Conservation (phyloP, 2,888 invertebrate genomes). For the Sicus ferrugineus region DNA sequence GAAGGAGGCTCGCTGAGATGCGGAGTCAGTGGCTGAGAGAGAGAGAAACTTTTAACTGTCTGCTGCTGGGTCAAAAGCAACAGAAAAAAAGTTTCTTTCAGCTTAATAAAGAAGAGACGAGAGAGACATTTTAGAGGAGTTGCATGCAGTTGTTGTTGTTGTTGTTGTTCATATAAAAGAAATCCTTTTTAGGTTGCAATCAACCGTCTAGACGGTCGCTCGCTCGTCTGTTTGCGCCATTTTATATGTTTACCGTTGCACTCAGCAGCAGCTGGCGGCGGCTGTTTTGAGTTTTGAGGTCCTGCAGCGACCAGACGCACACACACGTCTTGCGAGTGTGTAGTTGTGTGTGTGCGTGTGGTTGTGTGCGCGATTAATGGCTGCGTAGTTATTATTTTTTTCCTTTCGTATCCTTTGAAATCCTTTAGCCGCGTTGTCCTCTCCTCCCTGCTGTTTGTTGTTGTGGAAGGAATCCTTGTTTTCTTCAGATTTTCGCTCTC, state of each 20-base stretch:
- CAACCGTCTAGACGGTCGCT: not conserved
- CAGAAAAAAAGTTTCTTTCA: constrained; percentile 48
- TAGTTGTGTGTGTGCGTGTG: too few relatives aligned
- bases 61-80: constrained; percentile 37
- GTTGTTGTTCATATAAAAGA: not conserved
- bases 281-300: not conserved
- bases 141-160: constrained; percentile 39
- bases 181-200: not conserved
- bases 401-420: too few relatives aligned
- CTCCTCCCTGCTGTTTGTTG: too few relatives aligned
- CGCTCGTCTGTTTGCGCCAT: constrained; percentile 2
- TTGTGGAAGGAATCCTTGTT: too few relatives aligned
- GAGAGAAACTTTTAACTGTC: not conserved
- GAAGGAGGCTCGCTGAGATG: not conserved
- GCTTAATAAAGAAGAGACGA: not conserved
- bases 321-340: too few relatives aligned
- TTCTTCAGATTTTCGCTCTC: not conserved
- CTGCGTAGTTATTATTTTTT: too few relatives aligned
- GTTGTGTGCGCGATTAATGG: too few relatives aligned
- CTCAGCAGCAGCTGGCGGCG: not conserved
- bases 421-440: too few relatives aligned
- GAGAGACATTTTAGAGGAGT: too few relatives aligned
- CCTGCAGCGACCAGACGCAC: not conserved
- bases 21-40: not conserved
- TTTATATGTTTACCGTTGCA: not conserved